phyloP scores from a whole-genome alignment of 2,888 invertebrate species.

The Eudasyphora cyanicolor region DNA sequence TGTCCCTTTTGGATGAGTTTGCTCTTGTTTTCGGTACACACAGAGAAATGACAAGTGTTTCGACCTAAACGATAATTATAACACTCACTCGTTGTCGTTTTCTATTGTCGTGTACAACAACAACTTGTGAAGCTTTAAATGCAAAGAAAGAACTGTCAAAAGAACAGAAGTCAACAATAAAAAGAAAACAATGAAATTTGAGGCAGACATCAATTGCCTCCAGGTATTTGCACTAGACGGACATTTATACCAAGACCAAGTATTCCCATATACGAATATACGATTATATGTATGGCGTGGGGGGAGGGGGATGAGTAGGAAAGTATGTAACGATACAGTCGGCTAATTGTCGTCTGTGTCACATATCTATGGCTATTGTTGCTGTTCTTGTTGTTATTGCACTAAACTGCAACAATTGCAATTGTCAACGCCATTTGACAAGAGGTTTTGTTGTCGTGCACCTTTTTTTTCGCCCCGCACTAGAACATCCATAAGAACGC shows the following conservation, averaged over 20 bases:
- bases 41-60: slow-evolving; percentile 18
- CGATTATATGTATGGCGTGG: background rate
- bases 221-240: slow-evolving; percentile 45
- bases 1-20: too few relatives aligned
- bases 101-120: background rate
- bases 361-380: too few relatives aligned
- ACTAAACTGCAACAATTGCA: slow-evolving; percentile 59
- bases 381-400: background rate
- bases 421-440: slow-evolving; percentile 40
- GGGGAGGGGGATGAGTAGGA: background rate
- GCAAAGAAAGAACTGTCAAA: background rate
- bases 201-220: slow-evolving; percentile 54
- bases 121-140: slow-evolving; percentile 9
- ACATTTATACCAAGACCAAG: background rate
- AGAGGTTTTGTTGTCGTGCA: background rate
- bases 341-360: slow-evolving; percentile 8
- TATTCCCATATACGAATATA: background rate
- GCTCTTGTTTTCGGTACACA: too few relatives aligned
- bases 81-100: background rate
- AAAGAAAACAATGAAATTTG: background rate
- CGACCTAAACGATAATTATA: slow-evolving; percentile 21
- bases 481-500: background rate
- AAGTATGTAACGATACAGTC: too few relatives aligned
- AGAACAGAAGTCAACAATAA: background rate
- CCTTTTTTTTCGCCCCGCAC: background rate